phyloP scores from a whole-genome alignment of 2,888 invertebrate species.

The Sphecodes monilicornis region DNA sequence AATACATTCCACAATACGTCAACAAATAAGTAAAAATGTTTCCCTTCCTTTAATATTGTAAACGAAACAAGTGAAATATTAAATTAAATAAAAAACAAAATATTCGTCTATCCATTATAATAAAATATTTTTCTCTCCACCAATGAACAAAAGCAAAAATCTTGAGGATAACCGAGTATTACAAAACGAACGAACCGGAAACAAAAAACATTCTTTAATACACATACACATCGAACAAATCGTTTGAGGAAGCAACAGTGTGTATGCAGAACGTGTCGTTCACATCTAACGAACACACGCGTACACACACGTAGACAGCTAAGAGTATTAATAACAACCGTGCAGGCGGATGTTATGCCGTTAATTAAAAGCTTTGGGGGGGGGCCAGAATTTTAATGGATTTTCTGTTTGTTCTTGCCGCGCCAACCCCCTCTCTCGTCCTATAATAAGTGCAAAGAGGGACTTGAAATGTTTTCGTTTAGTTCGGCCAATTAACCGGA shows the following conservation, averaged over 20 bases:
- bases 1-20: no score
- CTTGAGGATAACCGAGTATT: background rate
- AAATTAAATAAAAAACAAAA: no score
- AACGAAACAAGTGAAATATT: background rate
- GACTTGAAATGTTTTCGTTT: background rate
- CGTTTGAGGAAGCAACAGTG: background rate
- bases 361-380: slow-evolving; percentile 2
- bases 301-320: background rate
- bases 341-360: slow-evolving; percentile 3
- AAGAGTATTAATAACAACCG: slow-evolving; percentile 7
- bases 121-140: background rate
- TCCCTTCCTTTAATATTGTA: background rate
- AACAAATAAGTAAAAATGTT: background rate
- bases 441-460: background rate
- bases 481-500: background rate
- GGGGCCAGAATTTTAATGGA: background rate
- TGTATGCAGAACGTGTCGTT: slow-evolving; percentile 24
- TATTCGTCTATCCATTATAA: no score
- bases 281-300: background rate
- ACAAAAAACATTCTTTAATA: background rate
- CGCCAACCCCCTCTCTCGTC: background rate
- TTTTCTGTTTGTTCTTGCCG: background rate
- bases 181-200: background rate
- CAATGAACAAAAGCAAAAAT: background rate
- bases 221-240: background rate